Percentiles rank a stretch among this genome's conserved stretches.
Evolutionary conservation across 2,113 vertebrate genomes (phyloP).

Genomic region (Myocastor coypus): DNA sequence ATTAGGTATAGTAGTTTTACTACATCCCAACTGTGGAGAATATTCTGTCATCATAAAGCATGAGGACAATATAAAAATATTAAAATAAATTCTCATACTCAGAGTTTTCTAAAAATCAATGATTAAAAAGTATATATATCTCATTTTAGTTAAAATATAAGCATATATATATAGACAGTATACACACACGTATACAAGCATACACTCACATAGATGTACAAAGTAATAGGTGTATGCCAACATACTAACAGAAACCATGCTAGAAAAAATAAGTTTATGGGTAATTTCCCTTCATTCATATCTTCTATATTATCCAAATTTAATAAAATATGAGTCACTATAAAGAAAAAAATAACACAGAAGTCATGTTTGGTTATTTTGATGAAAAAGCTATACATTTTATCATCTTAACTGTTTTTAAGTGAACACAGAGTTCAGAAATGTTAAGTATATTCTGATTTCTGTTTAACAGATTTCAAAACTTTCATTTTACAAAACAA

Average conservation of each 20-base stretch:
- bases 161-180: neutral
- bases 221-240: neutral
- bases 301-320: neutral
- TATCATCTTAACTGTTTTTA: neutral
- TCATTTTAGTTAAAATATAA: constrained; percentile 45
- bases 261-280: constrained; percentile 44
- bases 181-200: neutral
- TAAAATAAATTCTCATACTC: constrained; percentile 27
- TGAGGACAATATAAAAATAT: constrained; percentile 15
- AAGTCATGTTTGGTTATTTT: neutral
- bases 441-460: neutral
- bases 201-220: neutral
- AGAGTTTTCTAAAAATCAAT: constrained; percentile 34
- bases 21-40: neutral
- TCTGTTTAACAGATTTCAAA: neutral
- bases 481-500: constrained; percentile 22
- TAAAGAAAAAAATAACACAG: constrained; percentile 28
- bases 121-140: neutral
- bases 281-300: neutral
- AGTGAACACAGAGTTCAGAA: neutral
- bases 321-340: constrained; percentile 32
- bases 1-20: neutral
- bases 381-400: constrained; percentile 18
- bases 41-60: constrained; percentile 50
- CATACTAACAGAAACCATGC: constrained; percentile 25